Evolutionary conservation across 2,797 vertebrate species (phyloP), one percentile per base, ranked within the genome.

Genomic region (Hydrocynus forskahlii): DNA sequence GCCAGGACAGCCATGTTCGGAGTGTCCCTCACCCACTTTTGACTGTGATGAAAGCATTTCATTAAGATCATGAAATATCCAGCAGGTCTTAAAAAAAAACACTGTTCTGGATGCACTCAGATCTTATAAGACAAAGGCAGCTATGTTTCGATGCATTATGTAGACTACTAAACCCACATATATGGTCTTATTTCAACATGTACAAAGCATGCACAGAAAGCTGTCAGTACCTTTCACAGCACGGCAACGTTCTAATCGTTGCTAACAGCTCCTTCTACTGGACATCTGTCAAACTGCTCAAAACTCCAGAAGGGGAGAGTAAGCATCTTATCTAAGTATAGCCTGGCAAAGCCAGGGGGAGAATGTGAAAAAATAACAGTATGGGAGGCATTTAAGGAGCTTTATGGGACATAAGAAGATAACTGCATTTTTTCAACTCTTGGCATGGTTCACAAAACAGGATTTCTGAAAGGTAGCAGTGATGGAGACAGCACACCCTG

Each of bases 211-310:
- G 66, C 75, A 64, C 29, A 9, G 43, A 73, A 79, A 21, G 81
- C 62, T 63, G 43, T 9, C 64, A 68, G 52, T 75, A 59, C 60
- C n/a, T 76, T 75, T 43, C 59, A 13, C 21, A 72, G 9, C n/a
- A 52, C 76, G 79, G 69, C 79, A 81, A 74, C 60, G 13, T 69
- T 84, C 57, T 89, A 90, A 81, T 48, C 89, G 76, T 90, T 95
- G 93, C 81, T 93, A 92, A 92, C 90, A 93, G 93, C 88, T 87
- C 93, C 94, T 90, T 90, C 93, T 94, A 93, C 92, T 91, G 94
- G 91, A 21, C 86, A 79, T 40, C 68, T 19, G 5, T 54, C 16
- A 19, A 85, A 91, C 81, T 80, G 64, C 54, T 12, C 5, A 0
- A 54, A 71, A 59, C 12, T 45, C 10, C 48, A 23, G 23, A 38